A percentile compares a stretch with the other conserved stretches of the same genome.
Conservation (phyloP, 2,113 vertebrate species). For the Zosterops japonicus region DNA sequence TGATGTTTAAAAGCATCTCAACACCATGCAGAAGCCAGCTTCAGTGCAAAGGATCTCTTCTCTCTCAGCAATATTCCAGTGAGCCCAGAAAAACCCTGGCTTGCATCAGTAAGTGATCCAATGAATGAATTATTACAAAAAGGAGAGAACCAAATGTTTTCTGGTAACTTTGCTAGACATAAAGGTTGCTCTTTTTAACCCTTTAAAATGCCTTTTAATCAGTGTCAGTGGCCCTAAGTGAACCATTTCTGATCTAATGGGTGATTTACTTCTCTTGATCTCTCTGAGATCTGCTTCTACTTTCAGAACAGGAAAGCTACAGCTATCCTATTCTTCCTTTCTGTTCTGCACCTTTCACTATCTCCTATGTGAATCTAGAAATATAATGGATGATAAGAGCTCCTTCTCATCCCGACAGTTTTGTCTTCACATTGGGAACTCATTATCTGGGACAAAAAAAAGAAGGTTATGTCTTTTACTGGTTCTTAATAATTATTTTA, state of each 20-base stretch:
- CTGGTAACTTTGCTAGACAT: not conserved
- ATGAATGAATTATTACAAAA: not conserved
- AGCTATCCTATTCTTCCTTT: not conserved
- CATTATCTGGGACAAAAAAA: not conserved
- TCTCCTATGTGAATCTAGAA: not conserved
- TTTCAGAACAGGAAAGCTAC: not conserved
- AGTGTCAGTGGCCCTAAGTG: not conserved
- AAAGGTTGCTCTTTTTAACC: not conserved
- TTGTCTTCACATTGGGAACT: not conserved
- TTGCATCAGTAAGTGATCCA: not conserved
- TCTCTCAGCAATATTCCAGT: not conserved
- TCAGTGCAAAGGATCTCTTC: not conserved
- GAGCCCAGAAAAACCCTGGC: not conserved
- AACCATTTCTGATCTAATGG: not conserved
- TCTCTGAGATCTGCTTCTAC: not conserved
- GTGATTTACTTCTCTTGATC: conserved; percentile 11
- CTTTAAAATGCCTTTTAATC: conserved; percentile 6
- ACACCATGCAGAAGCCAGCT: not conserved
- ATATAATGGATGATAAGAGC: not conserved
- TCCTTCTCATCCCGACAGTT: not conserved
- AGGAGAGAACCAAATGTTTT: not conserved
- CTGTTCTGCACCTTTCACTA: not conserved
- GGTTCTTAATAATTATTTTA: not conserved
- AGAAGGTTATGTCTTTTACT: not conserved
- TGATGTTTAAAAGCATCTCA: not conserved